These are phyloP conservation scores for Notechis scutatus DNA, from an alignment of 2,113 vertebrate species.

Conservation along the genomic window DNA sequence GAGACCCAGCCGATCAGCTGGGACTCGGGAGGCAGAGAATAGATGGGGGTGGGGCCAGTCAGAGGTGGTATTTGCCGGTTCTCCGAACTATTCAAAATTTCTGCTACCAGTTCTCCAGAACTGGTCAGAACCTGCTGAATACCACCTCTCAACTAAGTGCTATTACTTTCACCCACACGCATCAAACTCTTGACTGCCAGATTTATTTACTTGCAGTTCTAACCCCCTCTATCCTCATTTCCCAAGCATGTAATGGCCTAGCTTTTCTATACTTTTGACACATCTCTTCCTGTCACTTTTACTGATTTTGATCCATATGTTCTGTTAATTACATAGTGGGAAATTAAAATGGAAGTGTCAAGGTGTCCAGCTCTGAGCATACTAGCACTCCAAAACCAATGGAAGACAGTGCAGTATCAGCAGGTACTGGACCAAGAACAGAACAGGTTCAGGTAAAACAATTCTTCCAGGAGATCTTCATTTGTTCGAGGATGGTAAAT, in stretches of 20 bases:
- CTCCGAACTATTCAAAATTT: too few relatives aligned
- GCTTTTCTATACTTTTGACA: background rate
- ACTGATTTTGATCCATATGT: background rate
- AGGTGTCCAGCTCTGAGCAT: background rate
- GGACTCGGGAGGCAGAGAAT: too few relatives aligned
- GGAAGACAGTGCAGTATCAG: background rate
- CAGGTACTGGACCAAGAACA: background rate
- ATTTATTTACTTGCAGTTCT: background rate
- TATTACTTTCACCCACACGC: background rate
- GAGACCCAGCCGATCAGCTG: too few relatives aligned
- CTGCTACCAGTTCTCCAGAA: too few relatives aligned
- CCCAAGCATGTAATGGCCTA: background rate
- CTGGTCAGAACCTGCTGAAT: too few relatives aligned
- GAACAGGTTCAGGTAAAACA: background rate
- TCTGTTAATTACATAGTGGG: background rate
- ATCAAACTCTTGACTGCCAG: background rate
- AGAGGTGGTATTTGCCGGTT: too few relatives aligned
- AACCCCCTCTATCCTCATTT: background rate
- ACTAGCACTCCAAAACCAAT: background rate
- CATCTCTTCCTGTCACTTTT: background rate
- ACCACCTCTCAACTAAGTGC: background rate
- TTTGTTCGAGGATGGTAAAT: background rate
- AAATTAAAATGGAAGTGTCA: background rate
- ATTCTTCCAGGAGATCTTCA: background rate
- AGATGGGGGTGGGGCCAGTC: too few relatives aligned